Conservation (phyloP, 1,140 invertebrate genomes). For the Hermetia illucens region DNA sequence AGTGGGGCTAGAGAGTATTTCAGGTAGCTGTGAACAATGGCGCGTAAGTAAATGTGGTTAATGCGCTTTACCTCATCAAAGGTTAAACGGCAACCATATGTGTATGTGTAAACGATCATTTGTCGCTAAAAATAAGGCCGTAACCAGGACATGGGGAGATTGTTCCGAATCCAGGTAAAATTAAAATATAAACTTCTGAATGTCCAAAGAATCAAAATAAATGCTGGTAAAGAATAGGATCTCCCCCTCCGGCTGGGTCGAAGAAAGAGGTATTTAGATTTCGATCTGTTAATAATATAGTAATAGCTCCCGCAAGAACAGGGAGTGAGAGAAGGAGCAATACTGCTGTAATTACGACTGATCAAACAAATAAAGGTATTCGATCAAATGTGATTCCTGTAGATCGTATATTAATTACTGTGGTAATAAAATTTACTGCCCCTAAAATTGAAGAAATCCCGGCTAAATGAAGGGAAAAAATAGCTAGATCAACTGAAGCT, state of each 20-base stretch:
- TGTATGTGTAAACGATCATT: no score
- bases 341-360: slow-evolving; percentile 50
- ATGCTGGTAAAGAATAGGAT: slow-evolving; percentile 60
- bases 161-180: slow-evolving; percentile 47
- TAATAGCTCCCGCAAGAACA: slow-evolving; percentile 57
- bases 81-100: no score
- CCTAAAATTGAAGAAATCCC: slow-evolving; percentile 52
- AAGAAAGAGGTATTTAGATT: slow-evolving; percentile 57
- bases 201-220: slow-evolving; percentile 70
- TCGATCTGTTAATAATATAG: slow-evolving; percentile 53
- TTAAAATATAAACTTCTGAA: slow-evolving; percentile 63
- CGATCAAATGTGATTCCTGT: slow-evolving; percentile 33
- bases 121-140: no score
- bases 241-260: slow-evolving; percentile 47
- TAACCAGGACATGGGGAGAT: no score
- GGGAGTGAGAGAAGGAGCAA: slow-evolving; percentile 48
- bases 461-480: slow-evolving; percentile 51
- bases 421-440: slow-evolving; percentile 48
- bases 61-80: no score
- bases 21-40: no score
- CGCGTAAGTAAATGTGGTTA: no score
- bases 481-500: slow-evolving; percentile 46
- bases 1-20: no score
- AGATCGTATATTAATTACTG: slow-evolving; percentile 41
- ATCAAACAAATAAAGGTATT: slow-evolving; percentile 47